These are phyloP conservation scores for Drosophila hamatofila DNA, from an alignment of 2,888 invertebrate species.

Conservation along the genomic window DNA sequence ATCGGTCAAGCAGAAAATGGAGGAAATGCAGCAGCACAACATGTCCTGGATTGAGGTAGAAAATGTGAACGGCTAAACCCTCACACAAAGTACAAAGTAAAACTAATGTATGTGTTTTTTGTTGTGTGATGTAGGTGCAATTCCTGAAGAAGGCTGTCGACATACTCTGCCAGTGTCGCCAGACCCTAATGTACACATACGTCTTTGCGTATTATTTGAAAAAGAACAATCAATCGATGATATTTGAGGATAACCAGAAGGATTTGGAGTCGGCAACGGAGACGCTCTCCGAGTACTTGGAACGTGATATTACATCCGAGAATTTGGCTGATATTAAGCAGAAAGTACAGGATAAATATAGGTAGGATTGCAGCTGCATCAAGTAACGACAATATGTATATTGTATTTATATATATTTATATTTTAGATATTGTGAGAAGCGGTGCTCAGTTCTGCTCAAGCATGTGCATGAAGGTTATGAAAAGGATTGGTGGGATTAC, in stretches of 20 bases:
- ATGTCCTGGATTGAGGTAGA: slow-evolving; percentile 99
- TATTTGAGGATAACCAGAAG: slow-evolving; percentile 99
- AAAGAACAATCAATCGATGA: slow-evolving; percentile 99
- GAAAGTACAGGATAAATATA: slow-evolving; percentile 99
- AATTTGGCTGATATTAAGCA: slow-evolving; percentile 99
- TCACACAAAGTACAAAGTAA: background rate
- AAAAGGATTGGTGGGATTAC: slow-evolving; percentile 99
- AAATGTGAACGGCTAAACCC: background rate
- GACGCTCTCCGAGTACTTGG: slow-evolving; percentile 98
- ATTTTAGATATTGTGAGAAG: slow-evolving; percentile 96
- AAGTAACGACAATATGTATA: too few relatives aligned
- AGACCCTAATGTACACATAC: slow-evolving; percentile 99
- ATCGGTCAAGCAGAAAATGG: slow-evolving; percentile 98
- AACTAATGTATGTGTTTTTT: background rate
- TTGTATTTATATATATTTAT: background rate
- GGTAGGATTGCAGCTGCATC: slow-evolving; percentile 84
- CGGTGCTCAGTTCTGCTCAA: slow-evolving; percentile 97
- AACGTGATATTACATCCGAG: slow-evolving; percentile 98
- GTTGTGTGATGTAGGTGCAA: slow-evolving; percentile 90
- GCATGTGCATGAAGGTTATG: slow-evolving; percentile 99
- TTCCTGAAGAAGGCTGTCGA: slow-evolving; percentile 99
- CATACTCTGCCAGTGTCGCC: slow-evolving; percentile 97
- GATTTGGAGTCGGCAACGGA: slow-evolving; percentile 99
- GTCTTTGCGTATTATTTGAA: slow-evolving; percentile 99
- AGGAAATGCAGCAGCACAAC: slow-evolving; percentile 99